phyloP scores from a whole-genome alignment of 2,888 invertebrate genomes.

The Melitaea athalia region DNA sequence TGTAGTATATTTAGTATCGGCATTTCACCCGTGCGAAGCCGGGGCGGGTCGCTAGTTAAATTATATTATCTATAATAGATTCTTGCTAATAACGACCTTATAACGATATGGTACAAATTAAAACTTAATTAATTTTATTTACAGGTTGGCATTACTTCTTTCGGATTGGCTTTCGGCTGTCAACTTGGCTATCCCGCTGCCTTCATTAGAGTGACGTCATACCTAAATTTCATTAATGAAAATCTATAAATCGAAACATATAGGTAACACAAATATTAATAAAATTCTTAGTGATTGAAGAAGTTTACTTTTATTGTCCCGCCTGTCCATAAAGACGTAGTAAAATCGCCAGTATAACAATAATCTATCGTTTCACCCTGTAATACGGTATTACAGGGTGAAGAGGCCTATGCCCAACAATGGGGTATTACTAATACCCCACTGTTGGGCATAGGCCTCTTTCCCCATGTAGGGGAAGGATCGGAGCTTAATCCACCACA shows the following conservation, averaged over 20 bases:
- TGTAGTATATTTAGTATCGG: too few relatives aligned
- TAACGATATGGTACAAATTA: background rate
- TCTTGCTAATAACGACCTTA: too few relatives aligned
- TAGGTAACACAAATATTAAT: background rate
- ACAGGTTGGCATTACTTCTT: conserved; percentile 58
- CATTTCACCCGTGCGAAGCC: too few relatives aligned
- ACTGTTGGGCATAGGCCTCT: too few relatives aligned
- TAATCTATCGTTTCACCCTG: too few relatives aligned
- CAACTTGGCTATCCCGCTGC: conserved; percentile 48
- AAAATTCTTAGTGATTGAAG: background rate
- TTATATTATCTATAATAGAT: too few relatives aligned
- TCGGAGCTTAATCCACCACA: too few relatives aligned
- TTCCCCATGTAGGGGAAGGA: too few relatives aligned
- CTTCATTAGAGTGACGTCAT: conserved; percentile 56
- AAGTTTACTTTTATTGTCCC: background rate
- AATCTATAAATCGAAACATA: conserved; percentile 38
- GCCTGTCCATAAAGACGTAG: background rate
- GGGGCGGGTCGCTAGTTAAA: too few relatives aligned
- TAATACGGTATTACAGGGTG: too few relatives aligned
- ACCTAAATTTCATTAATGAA: conserved; percentile 45
- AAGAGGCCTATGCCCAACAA: too few relatives aligned
- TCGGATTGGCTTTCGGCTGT: conserved; percentile 52
- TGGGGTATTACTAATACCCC: too few relatives aligned
- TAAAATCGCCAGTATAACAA: background rate
- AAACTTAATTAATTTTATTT: conserved; percentile 30